phyloP scores from a whole-genome alignment of 2,888 invertebrate genomes.

The Acrocera orbiculus region DNA sequence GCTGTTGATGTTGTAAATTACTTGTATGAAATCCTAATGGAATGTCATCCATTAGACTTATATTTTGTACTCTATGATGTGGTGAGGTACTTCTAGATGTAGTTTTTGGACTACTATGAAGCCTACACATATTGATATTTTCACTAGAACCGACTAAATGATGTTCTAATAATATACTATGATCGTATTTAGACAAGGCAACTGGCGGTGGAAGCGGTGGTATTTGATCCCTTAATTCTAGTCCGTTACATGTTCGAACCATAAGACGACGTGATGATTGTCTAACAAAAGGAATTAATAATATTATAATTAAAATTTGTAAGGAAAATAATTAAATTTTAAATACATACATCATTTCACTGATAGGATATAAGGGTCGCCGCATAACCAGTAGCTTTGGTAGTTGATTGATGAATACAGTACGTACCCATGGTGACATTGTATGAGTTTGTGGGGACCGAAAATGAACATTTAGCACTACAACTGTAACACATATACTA shows the following conservation, averaged over 20 bases:
- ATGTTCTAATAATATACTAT: constrained; percentile 15
- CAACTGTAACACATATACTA: constrained; percentile 87
- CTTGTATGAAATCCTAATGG: constrained; percentile 12
- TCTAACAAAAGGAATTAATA: constrained; percentile 14
- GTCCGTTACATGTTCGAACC: constrained; percentile 60
- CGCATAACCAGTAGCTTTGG: constrained; percentile 87
- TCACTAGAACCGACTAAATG: constrained; percentile 14
- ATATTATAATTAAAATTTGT: neutral
- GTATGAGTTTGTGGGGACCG: constrained; percentile 94
- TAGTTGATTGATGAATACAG: constrained; percentile 90
- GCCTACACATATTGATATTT: constrained; percentile 18
- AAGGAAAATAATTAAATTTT: constrained; percentile 2
- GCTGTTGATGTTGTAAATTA: neutral
- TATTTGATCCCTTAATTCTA: constrained; percentile 48
- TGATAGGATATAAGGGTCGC: constrained; percentile 46
- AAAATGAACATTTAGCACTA: constrained; percentile 94
- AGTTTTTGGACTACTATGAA: constrained; percentile 32
- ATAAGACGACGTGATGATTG: constrained; percentile 42
- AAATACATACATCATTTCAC: constrained; percentile 29
- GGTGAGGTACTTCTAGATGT: constrained; percentile 32
- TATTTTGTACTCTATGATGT: constrained; percentile 29
- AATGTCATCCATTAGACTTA: constrained; percentile 29
- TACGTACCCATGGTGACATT: constrained; percentile 94
- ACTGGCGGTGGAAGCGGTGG: constrained; percentile 39
- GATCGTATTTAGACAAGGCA: constrained; percentile 31